A percentile compares a stretch with the other conserved stretches of the same genome.
Conservation (phyloP, 2,797 vertebrate genomes). For the Pantherophis alleghaniensis region DNA sequence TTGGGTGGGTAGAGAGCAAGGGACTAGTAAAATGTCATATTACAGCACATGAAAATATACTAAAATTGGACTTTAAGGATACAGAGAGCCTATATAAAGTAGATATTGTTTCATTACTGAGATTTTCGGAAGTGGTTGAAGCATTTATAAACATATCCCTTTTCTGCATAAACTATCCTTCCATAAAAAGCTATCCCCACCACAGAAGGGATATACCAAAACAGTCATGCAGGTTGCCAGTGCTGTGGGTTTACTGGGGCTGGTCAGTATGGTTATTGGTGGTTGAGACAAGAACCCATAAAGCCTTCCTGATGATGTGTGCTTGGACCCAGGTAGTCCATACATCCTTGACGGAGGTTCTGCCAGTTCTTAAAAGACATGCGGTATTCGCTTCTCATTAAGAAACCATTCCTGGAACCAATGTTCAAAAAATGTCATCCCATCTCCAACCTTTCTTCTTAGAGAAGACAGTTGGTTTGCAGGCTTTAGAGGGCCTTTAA, state of each 20-base stretch:
- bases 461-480: background rate
- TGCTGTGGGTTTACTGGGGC: background rate
- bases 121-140: background rate
- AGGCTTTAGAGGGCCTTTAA: background rate
- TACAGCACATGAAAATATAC: background rate
- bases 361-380: background rate
- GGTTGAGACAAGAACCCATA: background rate
- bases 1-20: background rate
- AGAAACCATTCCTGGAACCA: background rate
- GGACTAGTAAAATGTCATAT: background rate
- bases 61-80: background rate
- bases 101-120: background rate
- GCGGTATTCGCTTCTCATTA: background rate
- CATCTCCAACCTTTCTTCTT: background rate
- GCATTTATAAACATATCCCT: background rate
- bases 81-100: background rate
- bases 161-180: background rate
- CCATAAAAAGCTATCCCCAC: background rate
- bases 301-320: background rate
- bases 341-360: background rate
- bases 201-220: background rate
- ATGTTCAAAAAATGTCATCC: background rate
- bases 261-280: background rate
- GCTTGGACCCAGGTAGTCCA: background rate
- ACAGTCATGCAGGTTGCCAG: background rate